Evolutionary conservation across 1,140 invertebrate genomes (phyloP).

Genomic region (Daktulosphaira vitifoliae): DNA sequence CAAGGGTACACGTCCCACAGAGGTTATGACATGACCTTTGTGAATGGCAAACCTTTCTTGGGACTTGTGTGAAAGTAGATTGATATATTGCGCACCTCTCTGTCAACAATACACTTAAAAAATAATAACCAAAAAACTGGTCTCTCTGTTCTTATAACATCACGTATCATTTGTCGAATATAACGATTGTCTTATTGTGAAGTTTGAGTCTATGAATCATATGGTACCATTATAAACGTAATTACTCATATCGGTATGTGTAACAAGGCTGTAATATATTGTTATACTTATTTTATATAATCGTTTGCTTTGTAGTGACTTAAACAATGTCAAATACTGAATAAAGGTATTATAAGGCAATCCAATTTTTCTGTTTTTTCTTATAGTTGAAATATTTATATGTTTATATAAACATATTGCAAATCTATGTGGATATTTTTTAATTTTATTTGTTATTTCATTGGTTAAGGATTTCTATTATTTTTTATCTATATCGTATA

Average conservation of each 20-base stretch:
- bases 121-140: conserved; percentile 12
- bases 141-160: background rate
- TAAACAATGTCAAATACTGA: too few species aligned
- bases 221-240: background rate
- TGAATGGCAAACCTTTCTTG: conserved; percentile 32
- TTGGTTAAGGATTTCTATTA: too few species aligned
- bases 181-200: conserved; percentile 24
- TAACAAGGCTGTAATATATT: too few species aligned
- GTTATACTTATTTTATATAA: too few species aligned
- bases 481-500: too few species aligned
- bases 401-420: too few species aligned
- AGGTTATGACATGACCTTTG: conserved; percentile 28
- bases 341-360: too few species aligned
- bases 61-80: conserved; percentile 29
- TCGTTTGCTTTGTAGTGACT: too few species aligned
- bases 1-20: background rate
- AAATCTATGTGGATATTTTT: too few species aligned
- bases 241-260: background rate
- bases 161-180: background rate
- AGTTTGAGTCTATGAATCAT: background rate
- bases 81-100: conserved; percentile 11
- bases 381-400: too few species aligned
- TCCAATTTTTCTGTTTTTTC: too few species aligned
- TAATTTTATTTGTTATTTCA: too few species aligned
- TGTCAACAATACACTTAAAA: conserved; percentile 28